Evolutionary conservation across 1,140 invertebrate genomes (phyloP), one percentile per base, ranked within the genome.

Genomic region (Anastrepha ludens): DNA sequence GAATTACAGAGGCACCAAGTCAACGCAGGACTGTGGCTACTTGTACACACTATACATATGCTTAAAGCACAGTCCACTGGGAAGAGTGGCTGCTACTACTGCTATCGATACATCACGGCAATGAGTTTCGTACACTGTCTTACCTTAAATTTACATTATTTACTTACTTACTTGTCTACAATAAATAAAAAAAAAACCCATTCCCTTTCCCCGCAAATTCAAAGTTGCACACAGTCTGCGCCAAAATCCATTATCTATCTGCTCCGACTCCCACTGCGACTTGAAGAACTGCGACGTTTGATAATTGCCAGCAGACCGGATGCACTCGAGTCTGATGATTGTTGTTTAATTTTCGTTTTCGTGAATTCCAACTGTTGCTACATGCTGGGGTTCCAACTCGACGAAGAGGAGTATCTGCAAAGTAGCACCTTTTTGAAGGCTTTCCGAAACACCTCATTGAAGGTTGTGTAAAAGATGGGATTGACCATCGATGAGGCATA

Each of bases 401-500:
- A 94, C 64, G 94, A 93, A 88, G 93, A 94, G 86, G 95, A 95
- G 90, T 97, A 97, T 89, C 95, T 94, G 93, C 97, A 98, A 44
- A 96, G 93, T n/a, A 98, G 92, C 1, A 98, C 97, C 91, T 97
- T 97, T 90, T 97, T 97, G 93, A 99, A 99, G 0, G 98, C 97
- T 91, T 98, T 96, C 62, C 98, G 94, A 93, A 98, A 98, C 60
- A 98, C 97, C 92, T 98, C 97, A 94, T 99, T 99, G 94, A 99
- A 98, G 88, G 98, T 97, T 2, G 98, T 98, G 93, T 98, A 98
- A 93, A 98, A 98, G 89, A 98, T 97, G 0, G 98, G 98, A 94
- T 99, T 99, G 13, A 98, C 97, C 96, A 98, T 98, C 3, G 97
- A 98, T 90, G 97, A 98, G 55, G 97, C 96, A 93, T 98, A 99